Evolutionary conservation across 2,888 invertebrate species (phyloP), one percentile per base, ranked within the genome.

Genomic region (Villa cingulata): DNA sequence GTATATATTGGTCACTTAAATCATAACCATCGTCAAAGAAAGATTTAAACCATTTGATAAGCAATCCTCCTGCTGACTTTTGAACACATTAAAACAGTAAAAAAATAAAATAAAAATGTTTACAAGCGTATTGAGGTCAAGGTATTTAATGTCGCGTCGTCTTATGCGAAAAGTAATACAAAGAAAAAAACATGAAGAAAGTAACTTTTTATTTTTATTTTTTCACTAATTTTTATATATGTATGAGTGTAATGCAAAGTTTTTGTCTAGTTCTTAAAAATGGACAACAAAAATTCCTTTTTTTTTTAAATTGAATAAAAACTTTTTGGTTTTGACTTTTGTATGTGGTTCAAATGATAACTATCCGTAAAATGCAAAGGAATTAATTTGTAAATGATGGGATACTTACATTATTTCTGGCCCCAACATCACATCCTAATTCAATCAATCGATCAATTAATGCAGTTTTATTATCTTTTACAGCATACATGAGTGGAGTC

Each of bases 401-500:
- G 7, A 23, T 23, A 75, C 88, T 86, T 72, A 94, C 95, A 71
- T 89, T 88, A 63, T 92, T 91, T 59, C 87, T 80, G 40, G 88
- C 86, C 54, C 90, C 86, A 50, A 94, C 83, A 67, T 92, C 89
- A 10, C 87, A 86, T 39, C 95, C 95, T 17, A 95, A 75, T 53
- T 96, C 95, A 56, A 95, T 80, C 73, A 96, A 81, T 50, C 90
- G 77, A 70, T 96, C 95, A 56, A 91, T 80, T 62, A 94, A 80
- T 19, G 86, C 83, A 1, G 90, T 85, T 56, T 89, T 78, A 72
- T 94, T 96, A 71, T 96, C 96, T 71, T 91, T 91, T 27, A 92
- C 91, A 2, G 92, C 92, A 64, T 86, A 86, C 94, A 96, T 95
- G 57, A 96, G 73, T 20, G 95, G 90, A 49, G 94, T 92, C 86